Evolutionary conservation across 2,113 vertebrate genomes (phyloP).

Genomic region (Sporophila hypoxantha): DNA sequence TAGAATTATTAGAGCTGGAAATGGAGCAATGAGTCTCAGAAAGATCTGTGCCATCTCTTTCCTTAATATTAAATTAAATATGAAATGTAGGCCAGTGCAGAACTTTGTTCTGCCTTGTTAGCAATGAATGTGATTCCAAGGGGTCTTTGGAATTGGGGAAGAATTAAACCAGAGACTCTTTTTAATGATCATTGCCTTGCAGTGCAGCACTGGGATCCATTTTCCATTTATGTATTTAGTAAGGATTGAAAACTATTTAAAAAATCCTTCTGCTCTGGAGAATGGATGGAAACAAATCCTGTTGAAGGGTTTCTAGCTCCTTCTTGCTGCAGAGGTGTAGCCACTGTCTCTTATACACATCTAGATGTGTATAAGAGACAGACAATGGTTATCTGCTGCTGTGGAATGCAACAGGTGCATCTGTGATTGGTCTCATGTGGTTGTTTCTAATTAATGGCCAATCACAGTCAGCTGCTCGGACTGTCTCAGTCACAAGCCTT

Average conservation of each 20-base stretch:
- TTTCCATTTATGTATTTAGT: not conserved
- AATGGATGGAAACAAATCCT: not conserved
- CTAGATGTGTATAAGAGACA: no score
- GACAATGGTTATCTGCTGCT: no score
- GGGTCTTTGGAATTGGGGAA: not conserved
- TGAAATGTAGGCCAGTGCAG: not conserved
- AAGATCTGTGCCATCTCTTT: not conserved
- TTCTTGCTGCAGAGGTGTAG: not conserved
- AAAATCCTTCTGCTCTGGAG: not conserved
- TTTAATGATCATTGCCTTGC: not conserved
- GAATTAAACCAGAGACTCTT: not conserved
- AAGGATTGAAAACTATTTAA: not conserved
- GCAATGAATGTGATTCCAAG: not conserved
- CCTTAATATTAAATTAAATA: not conserved
- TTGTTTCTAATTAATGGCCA: no score
- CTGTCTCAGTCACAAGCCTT: no score
- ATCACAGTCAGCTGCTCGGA: no score
- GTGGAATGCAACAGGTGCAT: no score
- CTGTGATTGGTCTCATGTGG: no score
- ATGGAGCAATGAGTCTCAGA: not conserved
- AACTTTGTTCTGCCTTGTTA: not conserved
- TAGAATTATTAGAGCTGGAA: constrained; percentile 27
- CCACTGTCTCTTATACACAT: no score
- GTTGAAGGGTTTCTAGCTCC: not conserved
- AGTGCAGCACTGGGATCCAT: fast-evolving